Percentiles rank a stretch among this genome's conserved stretches.
These are phyloP conservation scores for Drosophila truncata DNA, from an alignment of 1,140 invertebrate species.

Conservation along the genomic window DNA sequence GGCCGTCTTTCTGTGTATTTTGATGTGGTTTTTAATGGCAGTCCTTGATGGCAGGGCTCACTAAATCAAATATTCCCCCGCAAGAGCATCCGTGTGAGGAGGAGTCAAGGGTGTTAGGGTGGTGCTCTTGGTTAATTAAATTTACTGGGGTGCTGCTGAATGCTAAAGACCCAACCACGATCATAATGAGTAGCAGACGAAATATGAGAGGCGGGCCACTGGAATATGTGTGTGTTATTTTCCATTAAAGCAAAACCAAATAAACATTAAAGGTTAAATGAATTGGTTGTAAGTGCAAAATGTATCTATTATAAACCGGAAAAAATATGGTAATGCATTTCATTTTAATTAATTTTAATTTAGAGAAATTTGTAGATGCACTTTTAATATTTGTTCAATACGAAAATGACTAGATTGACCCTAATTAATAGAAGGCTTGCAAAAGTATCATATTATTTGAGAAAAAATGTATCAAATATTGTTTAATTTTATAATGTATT, in stretches of 20 bases:
- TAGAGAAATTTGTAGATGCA: not conserved
- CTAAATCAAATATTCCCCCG: constrained; percentile 44
- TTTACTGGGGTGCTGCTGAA: constrained; percentile 47
- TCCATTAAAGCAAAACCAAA: not conserved
- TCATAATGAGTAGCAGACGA: constrained; percentile 54
- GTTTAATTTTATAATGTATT: not conserved
- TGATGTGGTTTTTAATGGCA: constrained; percentile 50
- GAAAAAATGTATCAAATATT: not conserved
- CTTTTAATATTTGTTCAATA: no score
- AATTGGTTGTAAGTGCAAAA: not conserved
- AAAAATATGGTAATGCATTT: not conserved
- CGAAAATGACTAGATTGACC: no score
- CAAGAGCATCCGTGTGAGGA: constrained; percentile 49
- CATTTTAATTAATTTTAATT: not conserved
- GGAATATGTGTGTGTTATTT: not conserved
- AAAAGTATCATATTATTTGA: not conserved
- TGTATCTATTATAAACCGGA: not conserved
- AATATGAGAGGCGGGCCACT: not conserved
- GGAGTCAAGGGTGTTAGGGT: constrained; percentile 5
- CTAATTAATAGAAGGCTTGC: no score
- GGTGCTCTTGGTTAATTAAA: constrained; percentile 61
- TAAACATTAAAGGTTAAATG: no score
- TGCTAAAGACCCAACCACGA: constrained; percentile 33
- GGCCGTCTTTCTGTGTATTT: constrained; percentile 26
- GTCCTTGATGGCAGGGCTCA: constrained; percentile 32